phyloP scores from a whole-genome alignment of 2,888 invertebrate genomes.

The Poecilobothrus nobilitatus region DNA sequence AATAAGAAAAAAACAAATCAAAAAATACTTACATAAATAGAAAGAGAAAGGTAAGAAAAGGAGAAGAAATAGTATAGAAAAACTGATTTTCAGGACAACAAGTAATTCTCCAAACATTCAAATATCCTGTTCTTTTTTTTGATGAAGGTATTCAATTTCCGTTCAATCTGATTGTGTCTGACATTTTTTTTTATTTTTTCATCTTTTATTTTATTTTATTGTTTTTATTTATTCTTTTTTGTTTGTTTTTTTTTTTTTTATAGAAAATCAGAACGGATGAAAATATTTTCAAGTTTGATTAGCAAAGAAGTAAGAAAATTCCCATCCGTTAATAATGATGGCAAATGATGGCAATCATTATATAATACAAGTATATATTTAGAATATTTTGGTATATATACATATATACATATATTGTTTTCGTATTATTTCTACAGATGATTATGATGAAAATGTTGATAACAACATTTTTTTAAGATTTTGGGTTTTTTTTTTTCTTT shows the following conservation, averaged over 20 bases:
- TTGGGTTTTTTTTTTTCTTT: background rate
- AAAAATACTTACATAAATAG: background rate
- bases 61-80: background rate
- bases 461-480: too few species aligned
- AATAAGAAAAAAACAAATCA: too few species aligned
- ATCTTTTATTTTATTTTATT: too few species aligned
- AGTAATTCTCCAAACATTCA: constrained; percentile 4
- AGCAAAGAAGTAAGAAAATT: background rate
- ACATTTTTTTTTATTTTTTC: background rate
- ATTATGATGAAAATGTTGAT: too few species aligned
- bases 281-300: constrained; percentile 6
- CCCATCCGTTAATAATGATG: background rate
- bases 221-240: too few species aligned
- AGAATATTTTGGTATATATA: too few species aligned
- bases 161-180: constrained; percentile 6
- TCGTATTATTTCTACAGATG: too few species aligned
- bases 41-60: background rate
- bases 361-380: too few species aligned
- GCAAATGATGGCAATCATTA: background rate
- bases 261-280: background rate
- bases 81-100: constrained; percentile 1
- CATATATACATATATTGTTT: too few species aligned
- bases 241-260: background rate
- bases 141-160: constrained; percentile 6
- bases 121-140: constrained; percentile 4